Base-by-base conservation (phyloP, 2,888 invertebrate genomes). In the Charanyca ferruginea region DNA sequence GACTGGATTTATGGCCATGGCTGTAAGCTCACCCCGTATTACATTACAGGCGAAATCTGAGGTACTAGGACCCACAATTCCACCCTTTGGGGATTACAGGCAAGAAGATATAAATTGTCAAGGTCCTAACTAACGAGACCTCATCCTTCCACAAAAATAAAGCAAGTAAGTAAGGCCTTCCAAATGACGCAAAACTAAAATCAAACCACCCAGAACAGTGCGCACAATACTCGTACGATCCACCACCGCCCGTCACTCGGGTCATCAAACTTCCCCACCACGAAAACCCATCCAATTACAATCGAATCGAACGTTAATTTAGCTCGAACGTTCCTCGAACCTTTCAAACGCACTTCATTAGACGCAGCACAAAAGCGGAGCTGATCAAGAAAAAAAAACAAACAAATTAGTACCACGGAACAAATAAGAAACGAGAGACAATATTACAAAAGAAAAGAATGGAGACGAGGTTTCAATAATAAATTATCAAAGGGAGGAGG, bases 381-480 rank as follows among this genome's bases (percentile, higher is more conserved):
- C 73, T 72, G 73, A 73, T 66, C 79, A 77, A 76, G 61, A 79
- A 71, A 77, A 76, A 81, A 85, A 84, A 90, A 87, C 89, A 91
- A 90, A 81, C 81, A 83, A 82, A 82, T 82, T 92, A 90, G 89
- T 89, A 87, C 78, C 72, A 84, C 84, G 88, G 85, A 87, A 89
- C 89, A 93, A 91, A 92, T 91, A 90, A 90, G 89, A 59, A 72
- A 85, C 85, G 74, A 86, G 88, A 89, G 91, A 92, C 92, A 92
- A 90, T 92, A 91, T 92, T 89, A 91, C 89, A 90, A 91, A 90
- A 89, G 89, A 88, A 91, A 89, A 87, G 89, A 89, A 82, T 91
- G 87, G 87, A 91, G 87, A 90, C 89, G 89, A 90, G 89, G 89
- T 92, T 93, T 93, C 93, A 93, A 93, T 93, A 93, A 93, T 93